phyloP scores from a whole-genome alignment of 2,888 invertebrate genomes.

The Drosophila pegasa region DNA sequence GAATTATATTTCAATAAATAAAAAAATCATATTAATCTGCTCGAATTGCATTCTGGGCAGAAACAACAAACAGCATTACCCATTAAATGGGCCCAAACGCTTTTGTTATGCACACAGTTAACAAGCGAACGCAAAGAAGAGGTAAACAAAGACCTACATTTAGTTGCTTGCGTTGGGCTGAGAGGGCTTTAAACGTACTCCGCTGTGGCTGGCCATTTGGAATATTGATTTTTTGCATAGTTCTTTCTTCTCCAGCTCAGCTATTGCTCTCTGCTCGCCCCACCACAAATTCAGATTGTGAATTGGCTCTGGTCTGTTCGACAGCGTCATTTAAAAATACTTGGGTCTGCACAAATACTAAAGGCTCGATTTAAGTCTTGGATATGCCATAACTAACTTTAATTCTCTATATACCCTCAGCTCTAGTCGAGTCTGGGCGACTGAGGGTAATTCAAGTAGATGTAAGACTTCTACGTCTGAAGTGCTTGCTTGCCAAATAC shows the following conservation, averaged over 20 bases:
- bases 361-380: slow-evolving; percentile 9
- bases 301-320: slow-evolving; percentile 19
- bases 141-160: slow-evolving; percentile 21
- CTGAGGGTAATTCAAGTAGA: not conserved
- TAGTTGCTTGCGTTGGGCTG: not conserved
- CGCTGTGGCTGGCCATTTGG: slow-evolving; percentile 48
- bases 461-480: not conserved
- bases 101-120: not conserved
- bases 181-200: slow-evolving; percentile 14
- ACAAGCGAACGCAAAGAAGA: slow-evolving; percentile 26
- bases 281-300: slow-evolving; percentile 8
- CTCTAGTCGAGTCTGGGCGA: too few species aligned
- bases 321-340: slow-evolving; percentile 18
- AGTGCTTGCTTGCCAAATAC: not conserved
- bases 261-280: slow-evolving; percentile 2
- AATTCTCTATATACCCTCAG: not conserved
- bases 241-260: slow-evolving; percentile 8
- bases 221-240: slow-evolving; percentile 57
- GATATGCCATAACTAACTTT: not conserved
- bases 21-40: slow-evolving; percentile 7
- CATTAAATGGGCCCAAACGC: slow-evolving; percentile 26
- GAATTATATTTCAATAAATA: slow-evolving; percentile 6
- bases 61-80: slow-evolving; percentile 4
- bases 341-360: slow-evolving; percentile 30
- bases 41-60: slow-evolving; percentile 1